Conservation (phyloP, 2,797 vertebrate species). For the Notamacropus eugenii region DNA sequence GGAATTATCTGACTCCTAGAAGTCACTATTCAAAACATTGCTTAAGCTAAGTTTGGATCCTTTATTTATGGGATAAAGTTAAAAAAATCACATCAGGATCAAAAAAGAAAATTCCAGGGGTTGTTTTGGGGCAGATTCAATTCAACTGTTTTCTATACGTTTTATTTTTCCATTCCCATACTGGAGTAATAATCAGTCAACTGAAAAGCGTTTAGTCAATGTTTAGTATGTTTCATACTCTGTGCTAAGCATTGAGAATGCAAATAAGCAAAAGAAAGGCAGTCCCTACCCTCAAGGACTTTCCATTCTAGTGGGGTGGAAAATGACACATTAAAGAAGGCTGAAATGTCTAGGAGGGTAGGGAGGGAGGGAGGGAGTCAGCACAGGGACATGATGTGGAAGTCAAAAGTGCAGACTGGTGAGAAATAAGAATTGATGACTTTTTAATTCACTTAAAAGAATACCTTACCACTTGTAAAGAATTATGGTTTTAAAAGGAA, state of each 20-base stretch:
- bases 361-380: not conserved
- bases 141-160: not conserved
- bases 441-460: not conserved
- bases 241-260: not conserved
- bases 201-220: not conserved
- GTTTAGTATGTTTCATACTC: not conserved
- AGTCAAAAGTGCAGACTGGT: not conserved
- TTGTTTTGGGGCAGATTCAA: not conserved
- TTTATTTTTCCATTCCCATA: not conserved
- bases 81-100: not conserved
- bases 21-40: not conserved
- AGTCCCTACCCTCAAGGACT: not conserved
- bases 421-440: not conserved
- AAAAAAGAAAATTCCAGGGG: not conserved
- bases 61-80: not conserved
- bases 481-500: not conserved
- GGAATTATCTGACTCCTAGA: conserved; percentile 21
- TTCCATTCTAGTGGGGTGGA: not conserved
- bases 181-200: not conserved
- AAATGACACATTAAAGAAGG: not conserved
- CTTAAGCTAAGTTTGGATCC: not conserved
- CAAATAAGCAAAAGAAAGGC: not conserved
- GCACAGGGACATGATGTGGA: not conserved
- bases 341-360: not conserved
- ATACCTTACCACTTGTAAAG: not conserved